Conservation (phyloP, 2,888 invertebrate species). For the Coelogynopora nodosa region DNA sequence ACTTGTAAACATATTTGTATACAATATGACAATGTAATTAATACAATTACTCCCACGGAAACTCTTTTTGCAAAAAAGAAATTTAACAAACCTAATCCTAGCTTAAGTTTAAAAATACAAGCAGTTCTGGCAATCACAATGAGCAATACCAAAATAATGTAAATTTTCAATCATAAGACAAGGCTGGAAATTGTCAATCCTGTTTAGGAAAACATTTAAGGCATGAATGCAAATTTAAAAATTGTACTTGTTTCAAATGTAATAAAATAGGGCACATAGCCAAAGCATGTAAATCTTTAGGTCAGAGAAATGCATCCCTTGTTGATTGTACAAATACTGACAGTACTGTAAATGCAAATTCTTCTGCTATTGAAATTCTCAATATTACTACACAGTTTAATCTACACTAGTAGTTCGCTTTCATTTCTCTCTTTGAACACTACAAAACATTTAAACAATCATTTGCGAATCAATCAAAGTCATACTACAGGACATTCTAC, state of each 20-base stretch:
- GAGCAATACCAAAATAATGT: background rate
- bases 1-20: background rate
- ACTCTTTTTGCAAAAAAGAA: background rate
- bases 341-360: background rate
- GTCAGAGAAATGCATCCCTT: background rate
- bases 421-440: background rate
- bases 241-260: slow-evolving; percentile 17
- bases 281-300: slow-evolving; percentile 2
- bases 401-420: background rate
- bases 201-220: background rate
- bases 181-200: slow-evolving; percentile 3
- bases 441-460: background rate
- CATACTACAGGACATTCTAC: slow-evolving; percentile 8
- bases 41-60: background rate
- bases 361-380: background rate
- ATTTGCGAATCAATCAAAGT: background rate
- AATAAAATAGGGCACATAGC: background rate
- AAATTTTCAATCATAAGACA: slow-evolving; percentile 8
- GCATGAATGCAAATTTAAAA: slow-evolving; percentile 3
- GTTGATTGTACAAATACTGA: slow-evolving; percentile 23
- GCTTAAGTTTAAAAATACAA: background rate
- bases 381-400: background rate
- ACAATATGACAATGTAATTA: slow-evolving; percentile 27
- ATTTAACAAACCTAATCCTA: background rate
- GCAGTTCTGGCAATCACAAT: background rate